phyloP scores from a whole-genome alignment of 1,140 invertebrate genomes.

The Drosophila truncata region DNA sequence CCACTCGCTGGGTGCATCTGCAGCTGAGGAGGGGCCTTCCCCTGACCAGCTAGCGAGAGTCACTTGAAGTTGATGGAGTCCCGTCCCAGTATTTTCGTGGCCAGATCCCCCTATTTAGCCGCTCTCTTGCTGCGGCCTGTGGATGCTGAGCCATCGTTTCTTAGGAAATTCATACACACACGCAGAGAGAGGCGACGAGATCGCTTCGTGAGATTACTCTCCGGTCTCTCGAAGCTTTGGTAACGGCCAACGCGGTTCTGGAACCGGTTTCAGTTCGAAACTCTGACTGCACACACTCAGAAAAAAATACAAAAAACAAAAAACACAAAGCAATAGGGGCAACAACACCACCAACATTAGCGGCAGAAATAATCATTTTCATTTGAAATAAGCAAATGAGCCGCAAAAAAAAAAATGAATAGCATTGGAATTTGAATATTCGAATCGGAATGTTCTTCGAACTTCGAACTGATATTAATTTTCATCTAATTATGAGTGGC shows the following conservation, averaged over 20 bases:
- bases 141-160: conserved; percentile 68
- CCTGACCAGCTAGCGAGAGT: conserved; percentile 8
- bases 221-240: conserved; percentile 21
- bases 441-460: conserved; percentile 28
- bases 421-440: conserved; percentile 53
- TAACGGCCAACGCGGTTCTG: conserved; percentile 50
- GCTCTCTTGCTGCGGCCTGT: not conserved
- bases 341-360: conserved; percentile 13
- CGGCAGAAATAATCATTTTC: conserved; percentile 36
- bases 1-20: conserved; percentile 3
- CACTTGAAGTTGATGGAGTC: not conserved
- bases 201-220: conserved; percentile 24
- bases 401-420: conserved; percentile 49
- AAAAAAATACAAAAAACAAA: not conserved
- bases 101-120: conserved; percentile 8
- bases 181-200: conserved; percentile 17
- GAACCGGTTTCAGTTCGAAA: conserved; percentile 56
- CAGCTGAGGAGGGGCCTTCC: not conserved
- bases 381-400: conserved; percentile 53
- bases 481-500: conserved; percentile 66
- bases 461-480: conserved; percentile 55
- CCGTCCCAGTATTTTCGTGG: conserved; percentile 21
- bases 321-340: conserved; percentile 5
- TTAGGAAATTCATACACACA: conserved; percentile 50
- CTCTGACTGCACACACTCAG: conserved; percentile 33